Conservation (phyloP, 2,888 invertebrate species). For the Drepana falcataria region DNA sequence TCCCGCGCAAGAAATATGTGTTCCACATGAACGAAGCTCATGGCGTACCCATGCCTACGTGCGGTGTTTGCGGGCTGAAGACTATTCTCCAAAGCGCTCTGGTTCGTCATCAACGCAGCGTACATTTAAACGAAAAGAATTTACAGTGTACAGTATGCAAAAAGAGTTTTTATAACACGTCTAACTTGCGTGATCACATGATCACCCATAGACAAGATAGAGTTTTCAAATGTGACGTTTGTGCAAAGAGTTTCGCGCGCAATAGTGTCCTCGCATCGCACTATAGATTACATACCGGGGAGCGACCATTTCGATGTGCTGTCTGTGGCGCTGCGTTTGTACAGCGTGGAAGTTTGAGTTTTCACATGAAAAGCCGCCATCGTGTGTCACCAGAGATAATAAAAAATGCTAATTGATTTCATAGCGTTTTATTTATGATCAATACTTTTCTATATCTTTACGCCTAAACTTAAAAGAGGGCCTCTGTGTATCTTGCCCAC, state of each 20-base stretch:
- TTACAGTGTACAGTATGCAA: slow-evolving; percentile 23
- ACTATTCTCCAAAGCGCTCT: slow-evolving; percentile 15
- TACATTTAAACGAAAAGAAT: slow-evolving; percentile 29
- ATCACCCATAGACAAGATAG: slow-evolving; percentile 22
- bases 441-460: no score
- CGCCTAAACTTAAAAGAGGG: no score
- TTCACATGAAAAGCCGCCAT: slow-evolving; percentile 20
- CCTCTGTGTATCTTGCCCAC: no score
- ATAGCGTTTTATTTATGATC: no score
- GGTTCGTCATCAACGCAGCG: slow-evolving; percentile 27
- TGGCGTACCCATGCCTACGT: slow-evolving; percentile 27
- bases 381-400: background rate
- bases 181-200: slow-evolving; percentile 28
- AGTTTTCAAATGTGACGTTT: slow-evolving; percentile 20
- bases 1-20: slow-evolving; percentile 17
- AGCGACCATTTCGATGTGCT: slow-evolving; percentile 16
- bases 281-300: slow-evolving; percentile 23
- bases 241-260: slow-evolving; percentile 14
- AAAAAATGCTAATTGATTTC: no score
- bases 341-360: slow-evolving; percentile 22
- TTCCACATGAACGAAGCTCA: slow-evolving; percentile 30
- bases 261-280: slow-evolving; percentile 17
- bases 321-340: slow-evolving; percentile 17
- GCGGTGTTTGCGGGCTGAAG: slow-evolving; percentile 26
- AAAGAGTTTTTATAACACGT: slow-evolving; percentile 28